Percentiles rank a stretch among this genome's conserved stretches.
Conservation (phyloP, 2,113 vertebrate genomes). For the Peromyscus californicus region DNA sequence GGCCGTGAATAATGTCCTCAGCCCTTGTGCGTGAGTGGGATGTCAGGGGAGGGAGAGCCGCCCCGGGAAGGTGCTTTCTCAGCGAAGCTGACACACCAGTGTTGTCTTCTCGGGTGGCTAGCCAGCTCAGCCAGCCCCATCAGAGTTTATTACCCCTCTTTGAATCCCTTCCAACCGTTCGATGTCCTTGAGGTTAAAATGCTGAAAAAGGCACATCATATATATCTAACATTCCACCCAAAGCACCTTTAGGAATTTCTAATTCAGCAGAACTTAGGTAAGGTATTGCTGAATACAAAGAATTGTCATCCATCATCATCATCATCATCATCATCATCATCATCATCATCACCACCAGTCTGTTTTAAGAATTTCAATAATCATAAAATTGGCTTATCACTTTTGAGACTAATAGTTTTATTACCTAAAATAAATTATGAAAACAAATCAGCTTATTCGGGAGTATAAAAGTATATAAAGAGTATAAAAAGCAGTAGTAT, state of each 20-base stretch:
- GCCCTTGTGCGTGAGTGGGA: neutral
- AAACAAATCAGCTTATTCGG: conserved; percentile 49
- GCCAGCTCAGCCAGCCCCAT: neutral
- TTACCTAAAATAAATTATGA: neutral
- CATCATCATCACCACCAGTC: neutral
- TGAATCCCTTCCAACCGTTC: conserved; percentile 66
- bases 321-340: neutral
- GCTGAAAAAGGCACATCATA: conserved; percentile 15
- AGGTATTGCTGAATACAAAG: neutral
- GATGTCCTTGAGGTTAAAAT: conserved; percentile 59
- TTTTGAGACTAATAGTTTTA: conserved; percentile 43
- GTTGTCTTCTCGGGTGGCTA: neutral
- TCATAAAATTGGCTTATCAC: neutral
- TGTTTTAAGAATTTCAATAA: conserved; percentile 29
- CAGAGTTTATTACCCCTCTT: conserved; percentile 21
- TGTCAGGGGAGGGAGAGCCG: neutral
- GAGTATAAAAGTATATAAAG: neutral
- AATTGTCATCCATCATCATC: neutral
- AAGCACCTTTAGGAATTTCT: conserved; percentile 53
- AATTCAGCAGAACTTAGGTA: neutral
- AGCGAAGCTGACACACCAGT: neutral
- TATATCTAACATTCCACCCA: neutral
- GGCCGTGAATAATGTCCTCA: neutral
- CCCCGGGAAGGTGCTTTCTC: neutral
- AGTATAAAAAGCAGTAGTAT: neutral